Base-by-base conservation (phyloP, 2,113 vertebrate species). In the Dolichallabes microphthalmus region DNA sequence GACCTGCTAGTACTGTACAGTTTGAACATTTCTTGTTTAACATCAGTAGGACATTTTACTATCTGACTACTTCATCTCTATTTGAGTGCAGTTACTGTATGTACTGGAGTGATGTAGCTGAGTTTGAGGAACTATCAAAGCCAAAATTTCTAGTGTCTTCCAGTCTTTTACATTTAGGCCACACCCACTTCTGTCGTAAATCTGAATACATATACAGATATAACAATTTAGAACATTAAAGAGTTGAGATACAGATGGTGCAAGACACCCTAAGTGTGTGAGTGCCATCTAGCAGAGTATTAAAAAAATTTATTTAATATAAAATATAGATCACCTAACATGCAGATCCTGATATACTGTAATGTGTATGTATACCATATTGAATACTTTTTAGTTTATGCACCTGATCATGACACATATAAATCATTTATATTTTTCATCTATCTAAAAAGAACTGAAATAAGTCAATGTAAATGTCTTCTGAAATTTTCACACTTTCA, bases 1-100 rank as follows among this genome's bases (percentile, higher is more conserved):
- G 79, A 93, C 82, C 83, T 69, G 73, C 14, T 69, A 50, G 30
- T 83, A 81, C 84, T 88, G 64, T n/a, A 81, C 84, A 88, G 64
- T n/a, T 88, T 82, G 35, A 35, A 22, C n/a, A 10, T 76, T 53
- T 55, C 50, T 75, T 75, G 35, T 66, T 32, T 14, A 39, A 71
- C 39, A 63, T 27, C 50, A 25, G 13, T n/a, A 52, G 10, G 64
- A 87, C 3, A 52, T 73, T 60, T 73, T 25, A 83, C 45, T 45
- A 45, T 45, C 7, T 8, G 7, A 45, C 45, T 45, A 8, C 45
- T 9, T 45, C 45, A 45, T 45, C 45, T 45, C 45, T 45, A 45
- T 45, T 45, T 45, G 4, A 39, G 39, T 39, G 39, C 39, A 6
- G 39, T 39, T 39, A 39, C 39, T 39, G 45, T 45, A 8, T 45